Conservation (phyloP, 2,888 invertebrate species). For the Elysia crispata region DNA sequence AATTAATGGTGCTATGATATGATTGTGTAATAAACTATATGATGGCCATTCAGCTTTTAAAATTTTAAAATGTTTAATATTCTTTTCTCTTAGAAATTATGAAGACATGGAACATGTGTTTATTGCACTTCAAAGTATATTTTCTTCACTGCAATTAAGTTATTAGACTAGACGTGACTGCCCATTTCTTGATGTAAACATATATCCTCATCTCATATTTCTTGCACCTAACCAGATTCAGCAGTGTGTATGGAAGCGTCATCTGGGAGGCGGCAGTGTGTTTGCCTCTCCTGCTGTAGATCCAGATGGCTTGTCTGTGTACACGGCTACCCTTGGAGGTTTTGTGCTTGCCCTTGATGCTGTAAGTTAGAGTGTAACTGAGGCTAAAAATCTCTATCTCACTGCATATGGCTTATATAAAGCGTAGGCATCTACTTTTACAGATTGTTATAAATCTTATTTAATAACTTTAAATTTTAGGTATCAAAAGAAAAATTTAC, state of each 20-base stretch:
- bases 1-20: not conserved
- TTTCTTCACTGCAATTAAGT: not conserved
- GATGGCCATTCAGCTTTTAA: not conserved
- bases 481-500: no score
- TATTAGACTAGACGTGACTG: no score
- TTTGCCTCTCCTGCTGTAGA: conserved; percentile 79
- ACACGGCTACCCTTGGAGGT: conserved; percentile 82
- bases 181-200: not conserved
- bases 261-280: conserved; percentile 79
- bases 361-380: conserved; percentile 60
- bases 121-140: not conserved
- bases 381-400: conserved; percentile 9
- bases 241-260: conserved; percentile 70
- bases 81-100: not conserved
- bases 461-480: no score
- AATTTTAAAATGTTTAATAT: not conserved
- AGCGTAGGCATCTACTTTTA: no score
- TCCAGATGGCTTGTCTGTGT: conserved; percentile 68
- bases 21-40: not conserved
- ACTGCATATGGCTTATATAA: no score
- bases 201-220: not conserved
- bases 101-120: no score
- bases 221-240: conserved; percentile 52
- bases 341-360: conserved; percentile 80
- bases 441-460: no score